Base-by-base conservation (phyloP, 2,888 invertebrate species). In the Catocala nupta region DNA sequence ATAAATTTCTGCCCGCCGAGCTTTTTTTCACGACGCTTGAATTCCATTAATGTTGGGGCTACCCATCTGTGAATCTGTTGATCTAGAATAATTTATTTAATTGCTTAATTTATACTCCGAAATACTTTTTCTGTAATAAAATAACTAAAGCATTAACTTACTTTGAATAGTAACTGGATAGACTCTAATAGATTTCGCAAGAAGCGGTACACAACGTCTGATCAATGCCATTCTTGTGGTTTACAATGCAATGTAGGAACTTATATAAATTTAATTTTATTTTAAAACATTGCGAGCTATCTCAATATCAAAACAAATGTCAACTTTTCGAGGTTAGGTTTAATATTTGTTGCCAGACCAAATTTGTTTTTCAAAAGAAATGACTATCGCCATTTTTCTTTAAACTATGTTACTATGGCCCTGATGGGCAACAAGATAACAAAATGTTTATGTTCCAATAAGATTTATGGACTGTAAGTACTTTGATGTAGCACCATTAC, bases 11-110 rank as follows among this genome's bases (percentile, higher is more conserved):
- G 95, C 7, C 95, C 95, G 0, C 96, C 96, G 33, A 95, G 80
- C 83, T 93, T 95, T 3, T 95, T 83, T 80, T 95, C 95, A 5
- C 96, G 95, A 8, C 80, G 90, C 58, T 96, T 95, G 10, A 97
- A 82, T 80, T 95, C 96, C 79, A 87, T 94, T 70, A 97, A 87
- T 6, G 96, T 96, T 36, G 97, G 97, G 3, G 95, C 90, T 1
- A 97, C 95, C 95, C 96, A 97, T 85, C 97, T 90, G 69, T 95
- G 89, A 45, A 93, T 93, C 65, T 79, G 89, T 81, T 82, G 88
- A 25, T 75, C 93, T 91, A 60, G 55, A 85, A 81, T 55, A 8
- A 56, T 43, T 61, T 39, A 39, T 39, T 39, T 8, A 8, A 8
- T 39, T 39, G 36, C 6, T 39, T 39, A 39, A 7, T 39, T 8